Evolutionary conservation across 2,113 vertebrate genomes (phyloP), one percentile per base, ranked within the genome.

Genomic region (Callionymus lyra): DNA sequence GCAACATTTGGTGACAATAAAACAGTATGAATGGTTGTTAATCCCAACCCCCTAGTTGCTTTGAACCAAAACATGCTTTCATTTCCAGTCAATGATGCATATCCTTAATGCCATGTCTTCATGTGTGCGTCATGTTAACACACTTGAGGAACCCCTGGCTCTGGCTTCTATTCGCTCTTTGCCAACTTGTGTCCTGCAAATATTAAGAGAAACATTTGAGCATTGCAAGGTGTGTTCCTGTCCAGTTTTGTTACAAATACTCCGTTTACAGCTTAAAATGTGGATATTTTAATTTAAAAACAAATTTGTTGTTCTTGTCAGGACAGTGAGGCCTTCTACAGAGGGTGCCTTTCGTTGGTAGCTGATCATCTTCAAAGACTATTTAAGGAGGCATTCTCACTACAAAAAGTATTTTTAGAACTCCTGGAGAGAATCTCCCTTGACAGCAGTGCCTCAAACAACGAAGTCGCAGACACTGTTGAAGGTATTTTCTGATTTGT

Each of bases 351-450:
- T 44, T 89, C 93, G n/a, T 63, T 95, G 16, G 86, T 97, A 44
- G 88, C 89, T 17, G 93, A 99, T 64, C 82, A 95, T 49, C 84
- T 99, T 0, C 94, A 98, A 57, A 80, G 82, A 11, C 50, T 96
- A 38, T 99, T 98, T 63, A 98, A 92, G 59, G 91, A 90, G 47
- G 89, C 92, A 1, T 95, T 93, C 56, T 77, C 80, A 16, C 90
- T 99, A 46, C 93, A 99, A 57, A 99, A 95, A 47, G 80, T 85
- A 33, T 71, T 99, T 12, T 84, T 97, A 85, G 91, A 91, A 34
- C 53, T 99, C 2, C 56, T 98, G 58, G 93, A 95, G 55, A 79
- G 61, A 54, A 80, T 92, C 50, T 83, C 80, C 38, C 1, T 92
- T 12, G 82, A 67, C 15, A 77, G 77, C 63, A 64, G 46, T 6